Base-by-base conservation (phyloP, 2,888 invertebrate genomes). In the Oxyteleia sp. region DNA sequence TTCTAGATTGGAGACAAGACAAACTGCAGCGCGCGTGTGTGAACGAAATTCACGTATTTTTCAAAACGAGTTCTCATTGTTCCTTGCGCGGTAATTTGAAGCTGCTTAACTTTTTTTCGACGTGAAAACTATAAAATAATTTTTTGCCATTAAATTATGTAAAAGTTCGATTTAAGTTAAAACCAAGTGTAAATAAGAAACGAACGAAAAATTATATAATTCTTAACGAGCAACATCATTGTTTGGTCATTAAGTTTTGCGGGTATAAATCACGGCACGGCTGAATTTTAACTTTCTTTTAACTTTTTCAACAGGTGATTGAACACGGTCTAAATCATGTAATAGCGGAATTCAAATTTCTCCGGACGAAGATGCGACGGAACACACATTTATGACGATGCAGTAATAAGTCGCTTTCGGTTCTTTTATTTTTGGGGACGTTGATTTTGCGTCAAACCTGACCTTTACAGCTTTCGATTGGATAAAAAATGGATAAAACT, bases 1-100 rank as follows among this genome's bases (percentile, higher is more conserved):
- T 82, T 81, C 81, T 81, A 81, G 68, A 74, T 61, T 45, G 41
- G 47, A 45, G 61, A 15, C 47, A 55, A 68, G 61, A 51, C 66
- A 47, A 72, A 72, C 16, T 51, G 11, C 29, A 20, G 41, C 64
- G 43, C 29, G 35, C 69, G 16, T 55, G 15, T 43, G 49, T 18
- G 18, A 16, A 49, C 13, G 2, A 66, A 29, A 18, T 59, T 10
- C 23, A 43, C 23, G 3, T 20, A 20, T n/a, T 20, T 51, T 51
- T 11, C 10, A n/a, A 2, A 11, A 23, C 51, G 26, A 41, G 2
- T 13, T 41, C 13, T 41, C 7, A 41, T 13, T 2, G n/a, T 13
- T 41, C 13, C 1, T 10, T 4, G 32, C 32, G 1, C 10, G 32
- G 5, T 32, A 1, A 32, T 32, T 32, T 1, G 5, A 32, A 10